These are phyloP conservation scores for Pristionchus pacificus DNA, from an alignment of 1,140 invertebrate species.

Conservation along the genomic window DNA sequence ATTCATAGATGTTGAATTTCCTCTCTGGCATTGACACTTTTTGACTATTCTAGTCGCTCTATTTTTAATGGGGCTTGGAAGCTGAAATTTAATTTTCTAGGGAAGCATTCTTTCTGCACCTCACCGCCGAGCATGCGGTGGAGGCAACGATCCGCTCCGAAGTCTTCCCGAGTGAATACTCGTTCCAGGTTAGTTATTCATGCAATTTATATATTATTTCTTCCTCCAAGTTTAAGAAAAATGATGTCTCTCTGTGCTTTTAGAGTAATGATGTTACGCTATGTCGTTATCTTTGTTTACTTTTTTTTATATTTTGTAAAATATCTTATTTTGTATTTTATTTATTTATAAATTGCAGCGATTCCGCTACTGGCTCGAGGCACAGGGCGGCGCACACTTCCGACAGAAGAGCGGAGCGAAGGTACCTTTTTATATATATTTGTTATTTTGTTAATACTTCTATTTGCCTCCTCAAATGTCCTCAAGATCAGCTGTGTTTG, in stretches of 20 bases:
- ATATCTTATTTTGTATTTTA: background rate
- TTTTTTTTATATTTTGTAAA: background rate
- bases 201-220: no score
- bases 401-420: conserved; percentile 29
- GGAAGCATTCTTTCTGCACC: conserved; percentile 13
- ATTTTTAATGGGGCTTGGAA: no score
- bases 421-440: no score
- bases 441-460: no score
- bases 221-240: no score
- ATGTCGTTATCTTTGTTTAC: background rate
- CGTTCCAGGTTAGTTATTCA: conserved; percentile 4
- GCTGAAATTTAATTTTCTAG: no score
- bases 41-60: no score
- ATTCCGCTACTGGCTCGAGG: conserved; percentile 23
- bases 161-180: background rate
- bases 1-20: background rate
- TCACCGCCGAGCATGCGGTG: conserved; percentile 23
- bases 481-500: background rate
- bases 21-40: no score
- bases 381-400: conserved; percentile 30
- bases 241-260: no score
- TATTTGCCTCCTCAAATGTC: no score
- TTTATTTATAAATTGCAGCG: conserved; percentile 8
- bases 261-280: no score
- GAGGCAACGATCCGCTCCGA: conserved; percentile 6